Percentiles rank a stretch among this genome's conserved stretches.
These are phyloP conservation scores for Blastobasis adustella DNA, from an alignment of 2,888 invertebrate species.

Conservation along the genomic window DNA sequence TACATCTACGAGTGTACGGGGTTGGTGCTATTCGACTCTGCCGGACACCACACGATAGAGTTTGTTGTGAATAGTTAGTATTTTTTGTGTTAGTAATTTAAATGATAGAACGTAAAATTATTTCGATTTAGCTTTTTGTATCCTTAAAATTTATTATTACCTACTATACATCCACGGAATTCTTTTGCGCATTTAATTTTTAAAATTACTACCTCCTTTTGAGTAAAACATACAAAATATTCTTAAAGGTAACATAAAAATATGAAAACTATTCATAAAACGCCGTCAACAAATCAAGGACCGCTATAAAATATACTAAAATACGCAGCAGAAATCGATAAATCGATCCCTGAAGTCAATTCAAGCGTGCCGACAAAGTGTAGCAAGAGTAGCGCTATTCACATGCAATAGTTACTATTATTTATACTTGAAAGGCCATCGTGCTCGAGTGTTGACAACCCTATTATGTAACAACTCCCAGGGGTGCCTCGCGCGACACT, in stretches of 20 bases:
- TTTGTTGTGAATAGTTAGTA: no score
- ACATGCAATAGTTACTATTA: conserved; percentile 48
- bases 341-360: conserved; percentile 39
- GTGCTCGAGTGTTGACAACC: conserved; percentile 65
- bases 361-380: conserved; percentile 63
- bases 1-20: no score
- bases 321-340: conserved; percentile 48
- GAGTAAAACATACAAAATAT: no score
- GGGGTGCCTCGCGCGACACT: conserved; percentile 54
- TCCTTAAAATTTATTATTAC: no score
- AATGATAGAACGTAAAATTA: no score
- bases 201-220: no score
- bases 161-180: no score
- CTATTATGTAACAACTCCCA: conserved; percentile 66
- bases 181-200: no score
- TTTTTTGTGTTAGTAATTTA: no score
- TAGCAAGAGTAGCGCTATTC: conserved; percentile 38
- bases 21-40: no score
- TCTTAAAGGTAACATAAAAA: not conserved
- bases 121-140: no score
- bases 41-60: no score
- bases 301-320: conserved; percentile 11
- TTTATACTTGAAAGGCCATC: conserved; percentile 63
- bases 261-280: not conserved
- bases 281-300: not conserved